phyloP scores from a whole-genome alignment of 2,113 vertebrate species.

The Glareola pratincola region DNA sequence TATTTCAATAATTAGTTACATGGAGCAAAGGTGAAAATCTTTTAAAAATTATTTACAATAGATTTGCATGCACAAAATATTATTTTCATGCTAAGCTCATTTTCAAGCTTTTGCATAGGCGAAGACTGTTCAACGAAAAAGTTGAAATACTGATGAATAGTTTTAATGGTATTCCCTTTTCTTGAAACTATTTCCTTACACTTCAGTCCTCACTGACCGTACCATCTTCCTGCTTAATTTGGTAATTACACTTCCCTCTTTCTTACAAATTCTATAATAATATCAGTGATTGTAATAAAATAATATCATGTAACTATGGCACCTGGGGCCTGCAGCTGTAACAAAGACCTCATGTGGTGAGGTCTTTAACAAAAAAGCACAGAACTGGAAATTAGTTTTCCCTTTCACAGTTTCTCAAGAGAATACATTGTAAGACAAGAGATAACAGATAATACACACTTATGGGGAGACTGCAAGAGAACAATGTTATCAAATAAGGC shows the following conservation, averaged over 20 bases:
- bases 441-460: neutral
- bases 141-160: neutral
- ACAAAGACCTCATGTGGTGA: neutral
- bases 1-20: neutral
- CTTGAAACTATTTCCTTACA: neutral
- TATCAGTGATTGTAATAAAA: neutral
- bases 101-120: neutral
- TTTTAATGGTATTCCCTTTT: neutral
- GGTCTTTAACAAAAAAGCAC: neutral
- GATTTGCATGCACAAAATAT: neutral
- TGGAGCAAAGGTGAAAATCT: neutral
- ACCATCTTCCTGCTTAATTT: neutral
- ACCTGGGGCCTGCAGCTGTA: neutral
- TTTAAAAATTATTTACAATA: neutral
- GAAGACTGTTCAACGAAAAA: neutral
- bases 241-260: neutral
- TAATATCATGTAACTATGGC: neutral
- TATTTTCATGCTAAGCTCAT: neutral
- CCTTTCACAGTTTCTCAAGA: neutral
- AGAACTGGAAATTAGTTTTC: conserved; percentile 26
- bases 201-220: neutral
- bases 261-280: neutral
- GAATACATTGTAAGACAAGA: neutral
- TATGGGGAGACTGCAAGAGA: neutral
- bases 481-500: neutral